Evolutionary conservation across 2,113 vertebrate genomes (phyloP).

Genomic region (Labeo catla): DNA sequence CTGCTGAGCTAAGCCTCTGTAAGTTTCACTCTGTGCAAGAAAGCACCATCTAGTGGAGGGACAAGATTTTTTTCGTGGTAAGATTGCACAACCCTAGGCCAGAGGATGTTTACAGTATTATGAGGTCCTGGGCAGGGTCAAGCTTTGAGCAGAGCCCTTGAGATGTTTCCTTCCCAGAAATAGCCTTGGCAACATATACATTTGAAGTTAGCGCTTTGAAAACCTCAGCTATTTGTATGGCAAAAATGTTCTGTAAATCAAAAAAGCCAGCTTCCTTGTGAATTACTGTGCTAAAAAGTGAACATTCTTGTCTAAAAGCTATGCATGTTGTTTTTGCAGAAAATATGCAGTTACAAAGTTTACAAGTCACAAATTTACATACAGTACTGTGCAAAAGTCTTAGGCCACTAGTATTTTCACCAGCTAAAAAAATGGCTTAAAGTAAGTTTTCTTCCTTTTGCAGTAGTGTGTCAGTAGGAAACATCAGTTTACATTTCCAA

Average conservation of each 20-base stretch:
- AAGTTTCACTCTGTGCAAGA: neutral
- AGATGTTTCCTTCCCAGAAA: constrained; percentile 40
- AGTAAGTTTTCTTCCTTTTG: too few relatives aligned
- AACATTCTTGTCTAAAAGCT: neutral
- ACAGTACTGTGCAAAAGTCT: too few relatives aligned
- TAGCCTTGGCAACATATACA: constrained; percentile 20
- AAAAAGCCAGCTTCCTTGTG: neutral
- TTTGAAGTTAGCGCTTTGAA: neutral
- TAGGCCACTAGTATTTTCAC: too few relatives aligned
- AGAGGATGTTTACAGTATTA: constrained; percentile 46
- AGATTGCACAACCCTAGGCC: constrained; percentile 27
- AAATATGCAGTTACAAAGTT: too few relatives aligned
- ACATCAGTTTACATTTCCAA: too few relatives aligned
- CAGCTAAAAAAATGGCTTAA: too few relatives aligned
- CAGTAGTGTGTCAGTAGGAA: too few relatives aligned
- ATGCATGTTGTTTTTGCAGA: neutral
- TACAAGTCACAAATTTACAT: too few relatives aligned
- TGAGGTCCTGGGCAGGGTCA: constrained; percentile 37
- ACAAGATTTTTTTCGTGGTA: neutral
- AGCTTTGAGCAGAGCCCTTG: constrained; percentile 6
- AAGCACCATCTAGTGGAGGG: constrained; percentile 41
- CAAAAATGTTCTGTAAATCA: neutral
- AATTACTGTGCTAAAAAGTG: neutral
- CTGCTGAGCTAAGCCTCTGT: neutral
- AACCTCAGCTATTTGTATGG: neutral